Base-by-base conservation (phyloP, 64 coral and sea anemone species). In the Stylophora pistillata region DNA sequence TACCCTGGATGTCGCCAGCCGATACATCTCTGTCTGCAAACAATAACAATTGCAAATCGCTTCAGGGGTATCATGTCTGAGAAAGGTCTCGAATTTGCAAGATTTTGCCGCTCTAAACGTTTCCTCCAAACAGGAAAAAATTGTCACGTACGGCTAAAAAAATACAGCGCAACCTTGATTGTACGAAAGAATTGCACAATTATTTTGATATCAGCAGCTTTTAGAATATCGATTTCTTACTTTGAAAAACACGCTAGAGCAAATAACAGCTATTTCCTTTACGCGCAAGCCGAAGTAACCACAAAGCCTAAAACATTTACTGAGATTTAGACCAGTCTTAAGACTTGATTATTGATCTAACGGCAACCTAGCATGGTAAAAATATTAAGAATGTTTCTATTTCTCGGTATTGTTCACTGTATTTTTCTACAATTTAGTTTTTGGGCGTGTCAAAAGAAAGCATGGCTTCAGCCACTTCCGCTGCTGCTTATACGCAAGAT, bases 171-270 rank as follows among this genome's bases (percentile, higher is more conserved):
- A 82, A 82, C 57, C 23, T 82, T 2, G 30, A 63, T 62, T 82
- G 61, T 30, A 4, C 10, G 23, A 17, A 18, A 64, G 64, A 31
- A 58, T 63, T 63, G 41, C 60, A 9, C 30, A 64, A 78, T 31
- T 9, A 64, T 63, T 33, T 15, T 27, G 29, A 82, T 82, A 82
- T 82, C 58, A 82, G 20, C 78, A 64, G 56, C 58, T 30, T 82
- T 41, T 15, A 64, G 63, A 82, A 82, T 82, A 84, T 53, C 58
- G n/a, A 14, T 82, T 16, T 82, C 28, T 63, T 64, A 82, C 65
- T 82, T 82, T 63, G 59, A 60, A 60, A 59, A 5, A 56, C 26
- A 25, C 56, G 59, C 17, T 17, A 1, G 4, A 25, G 76, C 54
- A 58, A 26, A 29, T 29, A 55, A 76, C 23, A 18, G 12, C 53